phyloP scores from a whole-genome alignment of 1,140 invertebrate genomes.

The Ooceraea biroi region DNA sequence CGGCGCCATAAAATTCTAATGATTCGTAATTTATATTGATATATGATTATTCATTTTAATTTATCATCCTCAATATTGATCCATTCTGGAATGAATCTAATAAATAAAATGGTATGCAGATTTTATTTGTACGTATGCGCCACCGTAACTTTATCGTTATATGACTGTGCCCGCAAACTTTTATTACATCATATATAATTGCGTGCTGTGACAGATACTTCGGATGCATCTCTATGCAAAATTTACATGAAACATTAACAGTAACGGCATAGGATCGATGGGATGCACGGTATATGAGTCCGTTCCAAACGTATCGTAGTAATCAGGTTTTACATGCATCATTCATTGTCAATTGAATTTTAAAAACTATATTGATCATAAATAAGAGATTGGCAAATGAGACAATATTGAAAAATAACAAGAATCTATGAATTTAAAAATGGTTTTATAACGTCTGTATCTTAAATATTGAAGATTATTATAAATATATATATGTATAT shows the following conservation, averaged over 20 bases:
- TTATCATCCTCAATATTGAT: constrained; percentile 28
- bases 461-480: neutral
- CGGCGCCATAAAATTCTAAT: constrained; percentile 6
- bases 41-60: too few species aligned
- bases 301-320: constrained; percentile 14
- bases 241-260: constrained; percentile 41
- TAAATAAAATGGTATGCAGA: constrained; percentile 36
- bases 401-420: neutral
- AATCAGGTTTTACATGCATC: constrained; percentile 49
- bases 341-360: constrained; percentile 22
- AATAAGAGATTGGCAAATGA: neutral
- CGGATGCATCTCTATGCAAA: constrained; percentile 24
- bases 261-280: neutral
- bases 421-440: neutral
- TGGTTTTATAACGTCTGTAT: neutral
- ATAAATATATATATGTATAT: neutral
- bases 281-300: neutral
- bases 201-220: constrained; percentile 9
- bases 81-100: neutral
- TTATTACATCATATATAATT: constrained; percentile 50
- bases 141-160: neutral
- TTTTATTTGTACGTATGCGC: constrained; percentile 11
- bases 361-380: constrained; percentile 1
- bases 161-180: constrained; percentile 29
- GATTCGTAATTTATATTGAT: constrained; percentile 7